A percentile compares a stretch with the other conserved stretches of the same genome.
Evolutionary conservation across 2,888 invertebrate species (phyloP).

Genomic region (Sylvicola fuscatus): DNA sequence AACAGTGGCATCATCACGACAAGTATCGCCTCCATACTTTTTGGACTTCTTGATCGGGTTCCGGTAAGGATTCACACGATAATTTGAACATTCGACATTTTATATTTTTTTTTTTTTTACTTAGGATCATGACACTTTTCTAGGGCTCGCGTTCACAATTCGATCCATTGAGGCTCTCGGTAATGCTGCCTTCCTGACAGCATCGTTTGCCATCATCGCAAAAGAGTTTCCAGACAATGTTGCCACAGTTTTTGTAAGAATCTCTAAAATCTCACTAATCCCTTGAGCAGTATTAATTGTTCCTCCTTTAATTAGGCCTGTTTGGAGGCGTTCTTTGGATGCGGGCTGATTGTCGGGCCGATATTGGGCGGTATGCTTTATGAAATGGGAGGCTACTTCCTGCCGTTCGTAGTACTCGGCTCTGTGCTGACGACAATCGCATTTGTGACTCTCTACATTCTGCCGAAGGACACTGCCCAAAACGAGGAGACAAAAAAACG

Average conservation of each 20-base stretch:
- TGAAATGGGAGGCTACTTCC: conserved; percentile 52
- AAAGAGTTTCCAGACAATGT: conserved; percentile 73
- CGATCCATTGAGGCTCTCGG: conserved; percentile 69
- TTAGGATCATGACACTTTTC: conserved; percentile 47
- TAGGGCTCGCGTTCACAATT: conserved; percentile 55
- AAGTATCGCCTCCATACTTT: conserved; percentile 62
- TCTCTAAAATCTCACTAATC: conserved; percentile 4
- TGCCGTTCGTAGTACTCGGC: conserved; percentile 67
- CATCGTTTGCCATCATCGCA: conserved; percentile 71
- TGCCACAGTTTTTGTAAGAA: conserved; percentile 65
- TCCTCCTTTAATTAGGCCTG: conserved; percentile 39
- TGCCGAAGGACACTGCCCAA: conserved; percentile 39
- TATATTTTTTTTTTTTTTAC: background rate
- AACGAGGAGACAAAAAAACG: conserved; percentile 34
- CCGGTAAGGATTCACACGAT: conserved; percentile 7
- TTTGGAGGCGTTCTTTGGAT: conserved; percentile 72
- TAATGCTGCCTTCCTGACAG: conserved; percentile 68
- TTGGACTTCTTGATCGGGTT: conserved; percentile 28
- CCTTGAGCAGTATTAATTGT: conserved; percentile 1
- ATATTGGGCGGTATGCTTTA: conserved; percentile 75
- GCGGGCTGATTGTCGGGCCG: conserved; percentile 74
- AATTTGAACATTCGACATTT: too few species aligned
- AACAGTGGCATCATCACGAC: conserved; percentile 67
- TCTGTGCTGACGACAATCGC: conserved; percentile 53
- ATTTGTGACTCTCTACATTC: conserved; percentile 46